A percentile compares a stretch with the other conserved stretches of the same genome.
Evolutionary conservation across 2,113 vertebrate genomes (phyloP).

Genomic region (Ameiurus melas): DNA sequence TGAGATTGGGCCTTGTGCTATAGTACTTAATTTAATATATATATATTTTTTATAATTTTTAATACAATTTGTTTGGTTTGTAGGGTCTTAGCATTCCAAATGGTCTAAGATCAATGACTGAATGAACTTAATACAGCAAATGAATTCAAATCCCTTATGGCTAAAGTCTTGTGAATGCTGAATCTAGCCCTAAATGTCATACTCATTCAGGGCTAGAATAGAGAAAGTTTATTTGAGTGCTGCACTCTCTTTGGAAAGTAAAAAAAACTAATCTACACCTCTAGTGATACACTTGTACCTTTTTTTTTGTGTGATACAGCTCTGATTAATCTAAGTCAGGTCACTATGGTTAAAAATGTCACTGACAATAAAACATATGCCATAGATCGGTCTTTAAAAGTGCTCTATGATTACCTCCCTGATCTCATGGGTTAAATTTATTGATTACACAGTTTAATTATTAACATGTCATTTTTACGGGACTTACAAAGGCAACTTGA

Average conservation of each 20-base stretch:
- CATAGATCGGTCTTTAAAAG: neutral
- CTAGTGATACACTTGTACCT: neutral
- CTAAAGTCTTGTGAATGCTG: neutral
- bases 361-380: neutral
- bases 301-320: neutral
- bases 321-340: neutral
- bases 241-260: neutral
- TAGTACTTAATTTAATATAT: neutral
- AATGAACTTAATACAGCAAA: neutral
- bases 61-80: neutral
- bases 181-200: neutral
- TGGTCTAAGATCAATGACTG: neutral
- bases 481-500: conserved; percentile 46
- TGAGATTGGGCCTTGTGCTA: neutral
- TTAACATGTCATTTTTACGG: conserved; percentile 48
- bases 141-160: neutral
- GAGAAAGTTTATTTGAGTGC: neutral
- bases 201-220: neutral
- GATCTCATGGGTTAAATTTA: conserved; percentile 7
- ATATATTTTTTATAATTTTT: neutral
- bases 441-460: conserved; percentile 41
- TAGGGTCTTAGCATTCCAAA: neutral
- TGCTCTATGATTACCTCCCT: neutral
- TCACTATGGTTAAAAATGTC: neutral
- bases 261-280: neutral